Percentiles rank a stretch among this genome's conserved stretches.
Evolutionary conservation across 2,888 invertebrate genomes (phyloP).

Genomic region (Eupsilia transversa): DNA sequence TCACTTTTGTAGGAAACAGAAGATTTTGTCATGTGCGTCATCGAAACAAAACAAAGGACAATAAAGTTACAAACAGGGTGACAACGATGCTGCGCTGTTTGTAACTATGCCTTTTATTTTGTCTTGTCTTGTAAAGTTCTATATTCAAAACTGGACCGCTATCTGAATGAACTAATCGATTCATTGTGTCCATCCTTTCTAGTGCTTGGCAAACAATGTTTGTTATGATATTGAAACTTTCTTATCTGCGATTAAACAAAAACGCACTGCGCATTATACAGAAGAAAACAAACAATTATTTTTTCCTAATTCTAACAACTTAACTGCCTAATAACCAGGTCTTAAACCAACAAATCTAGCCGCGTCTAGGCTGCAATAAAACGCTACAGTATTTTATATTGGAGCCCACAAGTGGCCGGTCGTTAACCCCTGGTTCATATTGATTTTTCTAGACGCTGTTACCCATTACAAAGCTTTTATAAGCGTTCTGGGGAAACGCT

Average conservation of each 20-base stretch:
- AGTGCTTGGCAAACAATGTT: background rate
- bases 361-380: conserved; percentile 30
- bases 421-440: conserved; percentile 78
- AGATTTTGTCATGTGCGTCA: too few species aligned
- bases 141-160: background rate
- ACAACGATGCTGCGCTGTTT: too few species aligned
- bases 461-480: conserved; percentile 51
- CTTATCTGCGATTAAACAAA: background rate
- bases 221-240: background rate
- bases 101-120: too few species aligned
- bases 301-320: background rate
- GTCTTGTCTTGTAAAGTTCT: background rate
- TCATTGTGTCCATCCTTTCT: background rate
- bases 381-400: conserved; percentile 53
- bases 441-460: conserved; percentile 78
- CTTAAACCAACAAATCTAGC: conserved; percentile 8
- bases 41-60: too few species aligned
- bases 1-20: too few species aligned
- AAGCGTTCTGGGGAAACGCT: conserved; percentile 44
- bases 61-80: too few species aligned
- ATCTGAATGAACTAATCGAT: background rate
- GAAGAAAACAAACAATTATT: background rate
- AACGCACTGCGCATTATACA: background rate
- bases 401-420: conserved; percentile 72
- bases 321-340: background rate